Conservation (phyloP, 2,797 vertebrate species). For the Threskiornis aethiopicus region DNA sequence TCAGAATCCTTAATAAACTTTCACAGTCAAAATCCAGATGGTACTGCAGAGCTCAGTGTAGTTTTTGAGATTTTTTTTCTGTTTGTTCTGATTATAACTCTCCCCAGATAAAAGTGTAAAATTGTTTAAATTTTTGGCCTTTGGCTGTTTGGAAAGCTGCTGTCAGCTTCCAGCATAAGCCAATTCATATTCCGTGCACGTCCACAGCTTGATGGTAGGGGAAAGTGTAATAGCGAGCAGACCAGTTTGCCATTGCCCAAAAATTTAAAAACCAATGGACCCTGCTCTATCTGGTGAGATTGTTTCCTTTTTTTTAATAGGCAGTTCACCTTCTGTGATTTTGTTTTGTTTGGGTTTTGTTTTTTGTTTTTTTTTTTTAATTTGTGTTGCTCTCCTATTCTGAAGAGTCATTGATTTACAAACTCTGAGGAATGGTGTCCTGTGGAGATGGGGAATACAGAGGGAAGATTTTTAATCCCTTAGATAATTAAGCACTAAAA, state of each 20-base stretch:
- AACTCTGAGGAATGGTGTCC: neutral
- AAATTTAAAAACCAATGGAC: neutral
- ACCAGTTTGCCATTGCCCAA: neutral
- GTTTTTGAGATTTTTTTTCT: neutral
- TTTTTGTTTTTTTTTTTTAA: neutral
- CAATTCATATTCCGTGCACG: neutral
- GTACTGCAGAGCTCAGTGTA: neutral
- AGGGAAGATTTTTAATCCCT: conserved; percentile 17
- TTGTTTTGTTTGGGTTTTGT: too few relatives aligned
- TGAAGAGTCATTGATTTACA: neutral
- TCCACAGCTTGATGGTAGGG: neutral
- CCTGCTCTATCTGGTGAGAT: neutral
- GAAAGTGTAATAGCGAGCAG: neutral
- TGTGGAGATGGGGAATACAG: neutral
- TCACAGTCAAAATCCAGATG: conserved; percentile 41
- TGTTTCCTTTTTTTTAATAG: neutral
- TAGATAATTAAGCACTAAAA: conserved; percentile 59
- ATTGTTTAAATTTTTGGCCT: conserved; percentile 44
- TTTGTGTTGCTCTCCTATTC: neutral
- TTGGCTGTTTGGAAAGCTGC: conserved; percentile 43
- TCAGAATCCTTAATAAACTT: conserved; percentile 21
- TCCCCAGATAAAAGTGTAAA: conserved; percentile 40
- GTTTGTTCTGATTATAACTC: conserved; percentile 18
- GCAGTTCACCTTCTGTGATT: neutral
- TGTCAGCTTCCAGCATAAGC: neutral